Evolutionary conservation across 2,113 vertebrate genomes (phyloP), one percentile per base, ranked within the genome.

Genomic region (Engystomops pustulosus): DNA sequence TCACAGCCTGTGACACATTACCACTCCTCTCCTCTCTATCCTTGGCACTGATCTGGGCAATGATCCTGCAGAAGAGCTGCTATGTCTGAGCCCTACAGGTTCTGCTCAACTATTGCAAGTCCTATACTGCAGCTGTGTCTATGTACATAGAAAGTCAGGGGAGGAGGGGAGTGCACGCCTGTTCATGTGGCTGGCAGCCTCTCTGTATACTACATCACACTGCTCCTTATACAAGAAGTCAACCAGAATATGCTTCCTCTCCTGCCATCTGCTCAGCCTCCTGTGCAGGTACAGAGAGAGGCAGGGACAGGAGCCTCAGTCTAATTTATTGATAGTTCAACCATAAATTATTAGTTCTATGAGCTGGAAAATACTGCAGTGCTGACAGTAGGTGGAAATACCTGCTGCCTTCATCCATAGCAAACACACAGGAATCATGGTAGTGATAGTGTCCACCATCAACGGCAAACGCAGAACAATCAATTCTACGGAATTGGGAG

Each of bases 71-170:
- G 83, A 30, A 81, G 89, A 76, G 38, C 30, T 85, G 91, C 87
- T 88, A 87, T 89, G 90, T 88, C 38, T 8, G 90, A 86, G 86
- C 87, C 62, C 87, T 87, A 84, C 90, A 88, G 92, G 88, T 91
- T 88, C 91, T 89, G 93, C 70, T 90, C 90, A 93, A 94, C 90
- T 92, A 86, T 91, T 84, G 90, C 90, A 92, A 93, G 90, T 93
- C 93, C 93, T 89, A 87, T 67, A 88, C 88, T 80, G 91, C 92
- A 93, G 92, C 92, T 94, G 88, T 90, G 87, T 88, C 89, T 93
- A 88, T 91, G 92, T 90, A 89, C 89, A 91, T 80, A 92, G 85
- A 87, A 89, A 88, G 86, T 91, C 83, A 89, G 89, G n/a, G 74
- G 74, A 45, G 51, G 81, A 65, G 91, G 91, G 91, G 90, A 85